Conservation (phyloP, 2,113 vertebrate genomes). For the Pachycephala philippinensis region DNA sequence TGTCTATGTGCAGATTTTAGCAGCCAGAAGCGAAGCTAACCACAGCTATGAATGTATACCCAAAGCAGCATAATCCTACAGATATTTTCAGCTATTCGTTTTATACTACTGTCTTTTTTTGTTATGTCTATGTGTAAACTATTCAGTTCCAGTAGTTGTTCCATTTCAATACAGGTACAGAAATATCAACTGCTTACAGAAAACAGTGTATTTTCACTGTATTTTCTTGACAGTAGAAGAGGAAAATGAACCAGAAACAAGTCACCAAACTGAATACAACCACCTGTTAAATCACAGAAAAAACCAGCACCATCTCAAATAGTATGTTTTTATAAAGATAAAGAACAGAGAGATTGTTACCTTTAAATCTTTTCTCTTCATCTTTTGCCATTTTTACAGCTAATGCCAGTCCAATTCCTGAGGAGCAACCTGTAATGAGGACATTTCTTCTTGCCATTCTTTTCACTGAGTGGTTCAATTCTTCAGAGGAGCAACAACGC, state of each 20-base stretch:
- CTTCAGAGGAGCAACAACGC: neutral
- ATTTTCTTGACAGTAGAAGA: neutral
- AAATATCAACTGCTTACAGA: neutral
- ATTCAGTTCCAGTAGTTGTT: neutral
- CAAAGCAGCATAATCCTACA: neutral
- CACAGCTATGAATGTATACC: neutral
- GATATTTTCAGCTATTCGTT: neutral
- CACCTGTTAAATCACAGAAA: neutral
- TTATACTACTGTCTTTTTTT: neutral
- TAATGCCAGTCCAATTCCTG: constrained; percentile 84
- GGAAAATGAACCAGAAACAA: neutral
- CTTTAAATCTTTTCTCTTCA: constrained; percentile 86
- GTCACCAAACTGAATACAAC: neutral
- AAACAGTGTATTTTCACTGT: neutral
- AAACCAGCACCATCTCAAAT: neutral
- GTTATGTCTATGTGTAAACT: neutral
- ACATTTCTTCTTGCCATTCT: constrained; percentile 81
- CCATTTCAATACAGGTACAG: neutral
- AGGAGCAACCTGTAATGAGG: constrained; percentile 86
- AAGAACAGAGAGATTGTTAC: constrained; percentile 65
- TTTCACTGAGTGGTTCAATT: neutral
- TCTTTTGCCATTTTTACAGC: constrained; percentile 81
- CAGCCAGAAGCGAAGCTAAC: neutral
- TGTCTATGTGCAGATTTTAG: neutral
- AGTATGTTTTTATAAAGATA: neutral